Base-by-base conservation (phyloP, 2,888 invertebrate genomes). In the Agrochola lota region DNA sequence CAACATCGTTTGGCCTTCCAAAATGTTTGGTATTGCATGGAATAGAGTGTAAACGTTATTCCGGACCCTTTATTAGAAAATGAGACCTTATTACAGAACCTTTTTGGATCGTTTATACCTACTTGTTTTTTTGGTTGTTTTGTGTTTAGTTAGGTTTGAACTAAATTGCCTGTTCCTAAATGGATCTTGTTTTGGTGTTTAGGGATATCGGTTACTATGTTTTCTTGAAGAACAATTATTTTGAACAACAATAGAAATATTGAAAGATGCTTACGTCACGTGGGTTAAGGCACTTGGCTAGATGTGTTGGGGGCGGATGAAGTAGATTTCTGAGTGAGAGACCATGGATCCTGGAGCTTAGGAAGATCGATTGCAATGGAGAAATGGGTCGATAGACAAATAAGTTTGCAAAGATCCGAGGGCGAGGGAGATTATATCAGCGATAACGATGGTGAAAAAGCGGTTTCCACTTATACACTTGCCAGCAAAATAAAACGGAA, bases 11-110 rank as follows among this genome's bases (percentile, higher is more conserved):
- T 62, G 73, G 71, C 57, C 64, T 46, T 79, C 78, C 68, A 52
- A 86, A 88, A 81, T 69, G 75, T 78, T 78, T 75, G 63, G 75
- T 78, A 78, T 83, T 82, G 85, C 71, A 62, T 83, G 66, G 57
- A 78, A 84, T 70, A 81, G 71, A 78, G 70, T 73, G 79, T 85
- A 75, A 72, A 83, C 72, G 63, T 63, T 74, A 75, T 85, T 73
- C 49, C 49, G 49, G 40, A 43, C 17, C 49, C 52, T 85, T 75
- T 84, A 83, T 78, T 75, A 55, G 67, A 64, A 78, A 85, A 78
- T 72, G 35, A 72, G 70, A 78, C 70, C 72, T 57, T 71, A 86
- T 71, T 71, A 63, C 7, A 40, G 20, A 74, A 71, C 74, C 84
- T 70, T 84, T 82, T 73, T 71, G 35, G 52, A 85, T 74, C 46